Conservation (phyloP, 2,797 vertebrate species). For the Danionella dracula region DNA sequence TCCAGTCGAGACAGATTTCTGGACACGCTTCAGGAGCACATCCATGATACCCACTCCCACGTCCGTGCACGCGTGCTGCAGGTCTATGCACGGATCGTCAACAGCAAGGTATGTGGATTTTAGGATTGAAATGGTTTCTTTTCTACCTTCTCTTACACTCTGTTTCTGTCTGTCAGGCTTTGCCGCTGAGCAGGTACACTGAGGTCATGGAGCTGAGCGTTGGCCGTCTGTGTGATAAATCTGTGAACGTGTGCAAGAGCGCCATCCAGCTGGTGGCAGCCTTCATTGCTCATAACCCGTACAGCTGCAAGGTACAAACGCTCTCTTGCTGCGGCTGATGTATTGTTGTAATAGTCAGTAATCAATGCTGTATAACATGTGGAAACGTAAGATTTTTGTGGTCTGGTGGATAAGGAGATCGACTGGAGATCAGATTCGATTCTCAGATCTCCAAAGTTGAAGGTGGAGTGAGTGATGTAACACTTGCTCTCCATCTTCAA, state of each 20-base stretch:
- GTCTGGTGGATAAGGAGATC: too few species aligned
- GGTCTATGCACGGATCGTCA: slow-evolving; percentile 83
- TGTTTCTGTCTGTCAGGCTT: slow-evolving; percentile 64
- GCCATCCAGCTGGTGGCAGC: slow-evolving; percentile 89
- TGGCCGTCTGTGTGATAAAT: slow-evolving; percentile 87
- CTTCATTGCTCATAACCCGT: slow-evolving; percentile 94
- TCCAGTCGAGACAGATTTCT: slow-evolving; percentile 85
- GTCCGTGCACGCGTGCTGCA: slow-evolving; percentile 88
- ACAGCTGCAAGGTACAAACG: slow-evolving; percentile 86
- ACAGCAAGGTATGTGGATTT: slow-evolving; percentile 74
- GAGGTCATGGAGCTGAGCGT: slow-evolving; percentile 83
- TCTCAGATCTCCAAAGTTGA: too few species aligned
- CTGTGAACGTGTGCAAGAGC: slow-evolving; percentile 86
- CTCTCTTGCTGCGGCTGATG: too few species aligned
- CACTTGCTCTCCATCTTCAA: too few species aligned
- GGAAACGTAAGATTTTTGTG: too few species aligned
- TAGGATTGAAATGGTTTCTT: not conserved
- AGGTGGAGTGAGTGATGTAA: too few species aligned
- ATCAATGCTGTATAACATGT: too few species aligned
- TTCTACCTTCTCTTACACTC: not conserved
- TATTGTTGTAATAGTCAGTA: too few species aligned
- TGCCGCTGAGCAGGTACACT: slow-evolving; percentile 85
- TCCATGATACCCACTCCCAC: slow-evolving; percentile 80
- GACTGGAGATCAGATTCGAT: too few species aligned
- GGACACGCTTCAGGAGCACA: slow-evolving; percentile 83